These are phyloP conservation scores for Trichonephila clavata DNA, from an alignment of 1,140 invertebrate genomes.

Conservation along the genomic window DNA sequence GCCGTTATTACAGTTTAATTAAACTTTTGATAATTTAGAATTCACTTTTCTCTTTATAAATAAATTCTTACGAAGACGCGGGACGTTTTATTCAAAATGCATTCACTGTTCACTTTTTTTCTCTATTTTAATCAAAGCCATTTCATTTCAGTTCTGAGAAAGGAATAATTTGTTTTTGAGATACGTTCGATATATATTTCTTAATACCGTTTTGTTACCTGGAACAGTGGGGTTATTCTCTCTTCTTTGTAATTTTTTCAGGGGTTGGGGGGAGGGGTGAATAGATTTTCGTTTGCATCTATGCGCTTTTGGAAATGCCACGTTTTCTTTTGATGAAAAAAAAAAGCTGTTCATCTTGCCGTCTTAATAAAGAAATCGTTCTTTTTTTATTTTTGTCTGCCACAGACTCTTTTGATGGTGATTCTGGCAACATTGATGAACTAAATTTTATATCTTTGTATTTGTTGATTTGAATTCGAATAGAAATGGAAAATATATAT, in stretches of 20 bases:
- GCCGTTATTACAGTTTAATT: conserved; percentile 74
- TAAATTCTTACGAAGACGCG: conserved; percentile 57
- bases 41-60: conserved; percentile 74
- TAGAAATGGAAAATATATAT: neutral
- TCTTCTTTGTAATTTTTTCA: neutral
- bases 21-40: conserved; percentile 77
- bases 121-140: conserved; percentile 71
- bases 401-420: neutral
- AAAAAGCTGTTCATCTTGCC: neutral
- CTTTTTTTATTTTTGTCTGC: neutral
- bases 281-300: conserved; percentile 41
- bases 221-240: conserved; percentile 1
- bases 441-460: too few species aligned
- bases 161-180: conserved; percentile 64
- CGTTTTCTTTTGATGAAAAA: neutral
- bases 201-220: conserved; percentile 56
- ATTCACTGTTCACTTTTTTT: conserved; percentile 21
- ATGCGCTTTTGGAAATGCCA: conserved; percentile 27
- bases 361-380: conserved; percentile 3
- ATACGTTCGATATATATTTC: conserved; percentile 53
- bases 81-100: conserved; percentile 33
- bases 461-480: neutral
- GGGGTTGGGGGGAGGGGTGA: neutral
- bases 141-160: conserved; percentile 69
- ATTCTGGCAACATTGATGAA: neutral